Conservation (phyloP, 1,140 invertebrate genomes). For the Pentalonia nigronervosa region DNA sequence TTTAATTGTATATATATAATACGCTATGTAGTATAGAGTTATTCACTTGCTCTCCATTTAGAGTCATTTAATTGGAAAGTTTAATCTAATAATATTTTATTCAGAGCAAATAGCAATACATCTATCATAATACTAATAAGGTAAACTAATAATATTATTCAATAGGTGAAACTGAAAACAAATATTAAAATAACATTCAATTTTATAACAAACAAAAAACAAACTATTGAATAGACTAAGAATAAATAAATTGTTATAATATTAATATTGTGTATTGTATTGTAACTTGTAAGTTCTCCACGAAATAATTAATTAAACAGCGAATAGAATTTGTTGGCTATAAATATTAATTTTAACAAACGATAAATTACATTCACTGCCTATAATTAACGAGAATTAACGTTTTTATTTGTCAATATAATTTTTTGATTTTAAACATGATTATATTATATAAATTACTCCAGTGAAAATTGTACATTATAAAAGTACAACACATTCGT, state of each 20-base stretch:
- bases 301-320: background rate
- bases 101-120: background rate
- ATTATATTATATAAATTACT: background rate
- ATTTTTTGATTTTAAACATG: background rate
- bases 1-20: background rate
- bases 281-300: background rate
- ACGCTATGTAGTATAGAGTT: background rate
- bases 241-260: background rate
- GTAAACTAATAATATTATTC: background rate
- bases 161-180: background rate
- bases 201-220: background rate
- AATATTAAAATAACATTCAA: background rate
- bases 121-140: background rate
- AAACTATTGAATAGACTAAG: background rate
- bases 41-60: background rate
- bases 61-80: background rate
- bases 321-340: background rate
- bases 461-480: background rate
- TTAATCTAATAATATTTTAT: background rate
- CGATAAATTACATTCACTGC: background rate
- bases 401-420: background rate
- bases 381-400: background rate
- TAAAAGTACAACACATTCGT: background rate
- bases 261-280: background rate
- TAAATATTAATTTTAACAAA: background rate